Percentiles rank a stretch among this genome's conserved stretches.
phyloP scores from a whole-genome alignment of 1,140 invertebrate species.

The Alviniconcha marisindica region DNA sequence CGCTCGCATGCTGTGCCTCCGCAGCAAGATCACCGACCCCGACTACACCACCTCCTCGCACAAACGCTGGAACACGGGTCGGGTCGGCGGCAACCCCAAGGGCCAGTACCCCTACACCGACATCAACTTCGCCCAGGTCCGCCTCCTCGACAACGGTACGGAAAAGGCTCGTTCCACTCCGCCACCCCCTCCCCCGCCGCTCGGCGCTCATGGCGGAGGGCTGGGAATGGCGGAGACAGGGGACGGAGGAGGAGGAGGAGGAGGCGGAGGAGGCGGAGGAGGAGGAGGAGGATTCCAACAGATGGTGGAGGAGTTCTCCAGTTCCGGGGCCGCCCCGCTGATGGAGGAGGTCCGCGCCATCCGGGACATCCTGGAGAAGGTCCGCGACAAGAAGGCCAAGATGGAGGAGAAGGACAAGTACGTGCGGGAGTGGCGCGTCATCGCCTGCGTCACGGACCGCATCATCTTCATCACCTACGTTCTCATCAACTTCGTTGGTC shows the following conservation, averaged over 20 bases:
- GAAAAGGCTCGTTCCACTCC: conserved; percentile 40
- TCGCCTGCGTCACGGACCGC: conserved; percentile 74
- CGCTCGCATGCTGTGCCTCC: conserved; percentile 47
- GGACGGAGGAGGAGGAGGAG: neutral
- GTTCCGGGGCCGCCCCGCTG: conserved; percentile 43
- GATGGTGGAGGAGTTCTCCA: conserved; percentile 45
- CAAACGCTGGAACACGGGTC: conserved; percentile 49
- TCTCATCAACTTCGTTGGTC: conserved; percentile 67
- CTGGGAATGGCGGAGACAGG: neutral
- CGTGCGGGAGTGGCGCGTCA: conserved; percentile 73
- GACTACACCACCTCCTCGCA: conserved; percentile 40
- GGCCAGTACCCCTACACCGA: conserved; percentile 54
- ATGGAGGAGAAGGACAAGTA: conserved; percentile 66
- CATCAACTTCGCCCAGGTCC: conserved; percentile 53
- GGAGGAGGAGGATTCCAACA: conserved; percentile 41
- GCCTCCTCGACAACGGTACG: conserved; percentile 60
- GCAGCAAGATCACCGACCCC: conserved; percentile 49
- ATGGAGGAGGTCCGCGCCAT: conserved; percentile 64
- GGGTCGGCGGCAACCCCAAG: conserved; percentile 48
- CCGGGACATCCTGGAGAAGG: conserved; percentile 62
- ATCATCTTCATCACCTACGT: conserved; percentile 75
- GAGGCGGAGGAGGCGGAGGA: neutral
- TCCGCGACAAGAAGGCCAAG: conserved; percentile 60
- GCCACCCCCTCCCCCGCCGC: conserved; percentile 24
- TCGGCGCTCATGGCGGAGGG: neutral